Percentiles rank a stretch among this genome's conserved stretches.
These are phyloP conservation scores for Apodemia hepburni DNA, from an alignment of 2,888 invertebrate species.

Conservation along the genomic window DNA sequence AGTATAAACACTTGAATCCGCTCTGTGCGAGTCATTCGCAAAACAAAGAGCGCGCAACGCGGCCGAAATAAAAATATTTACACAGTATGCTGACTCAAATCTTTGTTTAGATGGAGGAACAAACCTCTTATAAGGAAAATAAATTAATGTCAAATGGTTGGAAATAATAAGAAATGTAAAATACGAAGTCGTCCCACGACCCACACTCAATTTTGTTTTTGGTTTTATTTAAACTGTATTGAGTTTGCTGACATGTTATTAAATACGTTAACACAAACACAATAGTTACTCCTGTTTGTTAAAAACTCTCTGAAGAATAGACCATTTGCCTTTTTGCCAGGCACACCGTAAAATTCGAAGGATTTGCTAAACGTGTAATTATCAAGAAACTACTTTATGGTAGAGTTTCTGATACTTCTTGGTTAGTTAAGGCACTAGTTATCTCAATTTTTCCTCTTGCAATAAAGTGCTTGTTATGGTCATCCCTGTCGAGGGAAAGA, in stretches of 20 bases:
- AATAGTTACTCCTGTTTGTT: neutral
- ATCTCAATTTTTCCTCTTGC: too few species aligned
- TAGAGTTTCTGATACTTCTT: too few species aligned
- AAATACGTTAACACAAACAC: neutral
- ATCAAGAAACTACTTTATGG: too few species aligned
- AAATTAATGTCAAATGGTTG: constrained; percentile 55
- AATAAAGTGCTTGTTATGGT: too few species aligned
- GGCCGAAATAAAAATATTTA: constrained; percentile 75
- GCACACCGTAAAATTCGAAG: too few species aligned
- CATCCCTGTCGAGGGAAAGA: too few species aligned
- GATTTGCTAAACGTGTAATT: too few species aligned
- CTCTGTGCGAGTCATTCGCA: constrained; percentile 59
- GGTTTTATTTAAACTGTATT: neutral
- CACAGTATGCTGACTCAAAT: constrained; percentile 68
- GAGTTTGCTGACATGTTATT: constrained; percentile 18
- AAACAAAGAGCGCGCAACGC: constrained; percentile 66
- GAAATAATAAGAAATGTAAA: constrained; percentile 28
- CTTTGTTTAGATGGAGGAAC: constrained; percentile 66
- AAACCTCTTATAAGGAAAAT: constrained; percentile 60
- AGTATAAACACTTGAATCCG: constrained; percentile 56
- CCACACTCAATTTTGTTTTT: neutral
- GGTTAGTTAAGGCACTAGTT: too few species aligned
- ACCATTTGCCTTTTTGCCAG: too few species aligned
- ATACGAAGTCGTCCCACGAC: constrained; percentile 10
- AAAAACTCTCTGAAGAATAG: too few species aligned